Evolutionary conservation across 2,888 invertebrate genomes (phyloP).

Genomic region (Diarsia rubi): DNA sequence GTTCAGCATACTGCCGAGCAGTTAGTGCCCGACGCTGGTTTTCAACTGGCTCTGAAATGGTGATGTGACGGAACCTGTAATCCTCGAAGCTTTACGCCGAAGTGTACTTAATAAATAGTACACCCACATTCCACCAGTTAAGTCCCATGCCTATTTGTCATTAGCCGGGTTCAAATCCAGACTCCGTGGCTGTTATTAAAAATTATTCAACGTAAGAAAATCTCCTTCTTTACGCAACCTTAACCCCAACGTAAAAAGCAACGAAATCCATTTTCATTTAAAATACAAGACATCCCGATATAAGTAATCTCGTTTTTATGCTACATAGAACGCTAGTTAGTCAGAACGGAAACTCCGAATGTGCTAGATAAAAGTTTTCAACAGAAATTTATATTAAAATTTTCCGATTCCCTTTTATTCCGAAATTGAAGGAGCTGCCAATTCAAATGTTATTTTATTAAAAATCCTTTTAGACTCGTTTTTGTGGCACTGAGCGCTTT

Average conservation of each 20-base stretch:
- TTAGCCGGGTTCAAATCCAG: no score
- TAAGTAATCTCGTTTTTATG: slow-evolving; percentile 24
- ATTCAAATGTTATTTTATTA: slow-evolving; percentile 24
- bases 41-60: no score
- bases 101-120: no score
- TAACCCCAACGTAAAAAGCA: no score
- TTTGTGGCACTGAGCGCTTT: background rate
- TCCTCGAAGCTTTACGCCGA: no score
- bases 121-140: no score
- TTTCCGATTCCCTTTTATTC: slow-evolving; percentile 39
- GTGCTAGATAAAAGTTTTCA: slow-evolving; percentile 48
- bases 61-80: no score
- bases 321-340: slow-evolving; percentile 25
- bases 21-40: no score
- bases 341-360: slow-evolving; percentile 30
- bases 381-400: slow-evolving; percentile 59
- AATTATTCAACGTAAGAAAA: background rate
- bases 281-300: background rate
- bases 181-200: no score
- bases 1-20: no score
- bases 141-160: no score
- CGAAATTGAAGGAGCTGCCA: slow-evolving; percentile 20
- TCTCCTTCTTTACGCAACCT: background rate
- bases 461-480: slow-evolving; percentile 22
- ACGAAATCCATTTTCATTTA: slow-evolving; percentile 1